phyloP scores from a whole-genome alignment of 1,140 invertebrate genomes.

The Saccostrea glomerata region DNA sequence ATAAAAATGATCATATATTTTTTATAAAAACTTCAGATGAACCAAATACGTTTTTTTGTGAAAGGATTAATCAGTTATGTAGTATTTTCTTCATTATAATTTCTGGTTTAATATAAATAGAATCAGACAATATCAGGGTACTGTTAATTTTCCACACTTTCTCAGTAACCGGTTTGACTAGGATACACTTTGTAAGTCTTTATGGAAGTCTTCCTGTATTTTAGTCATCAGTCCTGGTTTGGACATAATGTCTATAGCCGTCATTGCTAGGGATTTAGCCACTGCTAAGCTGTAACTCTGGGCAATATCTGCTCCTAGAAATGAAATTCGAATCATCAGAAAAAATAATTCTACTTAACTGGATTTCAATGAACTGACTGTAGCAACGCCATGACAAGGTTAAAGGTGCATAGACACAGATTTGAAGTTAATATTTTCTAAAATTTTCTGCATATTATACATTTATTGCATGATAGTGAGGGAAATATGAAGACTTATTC shows the following conservation, averaged over 20 bases:
- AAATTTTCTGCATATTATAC: too few species aligned
- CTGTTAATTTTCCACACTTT: too few species aligned
- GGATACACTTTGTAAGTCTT: constrained; percentile 22
- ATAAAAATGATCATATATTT: background rate
- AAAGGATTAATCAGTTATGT: background rate
- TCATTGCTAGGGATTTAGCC: constrained; percentile 73
- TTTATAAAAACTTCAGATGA: background rate
- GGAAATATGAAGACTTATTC: too few species aligned
- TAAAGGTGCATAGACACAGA: too few species aligned
- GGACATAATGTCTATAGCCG: constrained; percentile 67
- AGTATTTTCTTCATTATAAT: background rate
- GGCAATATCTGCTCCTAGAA: constrained; percentile 63
- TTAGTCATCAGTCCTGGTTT: constrained; percentile 51
- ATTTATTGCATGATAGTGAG: too few species aligned
- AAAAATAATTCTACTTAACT: background rate
- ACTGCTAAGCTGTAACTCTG: constrained; percentile 70
- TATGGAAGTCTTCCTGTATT: constrained; percentile 62
- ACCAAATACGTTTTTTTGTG: background rate
- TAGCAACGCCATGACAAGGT: too few species aligned
- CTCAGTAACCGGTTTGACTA: background rate
- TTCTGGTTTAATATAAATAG: background rate
- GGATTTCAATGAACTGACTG: too few species aligned
- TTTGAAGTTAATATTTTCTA: too few species aligned
- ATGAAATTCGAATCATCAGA: background rate
- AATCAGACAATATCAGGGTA: background rate